Base-by-base conservation (phyloP, 2,797 vertebrate genomes). In the Forpus xanthops region DNA sequence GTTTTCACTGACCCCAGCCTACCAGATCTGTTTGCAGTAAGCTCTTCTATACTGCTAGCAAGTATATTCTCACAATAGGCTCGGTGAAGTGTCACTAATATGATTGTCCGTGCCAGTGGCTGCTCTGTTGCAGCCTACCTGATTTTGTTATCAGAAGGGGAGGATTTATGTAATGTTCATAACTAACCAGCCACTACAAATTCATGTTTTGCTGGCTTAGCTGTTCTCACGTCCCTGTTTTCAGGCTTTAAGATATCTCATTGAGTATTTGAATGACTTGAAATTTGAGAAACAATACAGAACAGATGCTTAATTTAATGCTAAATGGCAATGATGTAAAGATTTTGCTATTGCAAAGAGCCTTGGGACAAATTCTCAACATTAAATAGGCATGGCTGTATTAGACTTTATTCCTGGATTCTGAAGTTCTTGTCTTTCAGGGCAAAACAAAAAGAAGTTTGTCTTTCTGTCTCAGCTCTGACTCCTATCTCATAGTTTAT, bases 91-190 rank as follows among this genome's bases (percentile, higher is more conserved):
- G 86, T 80, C 90, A 55, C 96, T 96, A 91, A 94, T 65, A 44
- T 83, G 93, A 94, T 95, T 96, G 96, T 94, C 94, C 89, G n/a
- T 95, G 94, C 90, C 96, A 96, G 74, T 90, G 88, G 67, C 94
- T 97, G 94, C 96, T 96, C 91, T 82, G 67, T 95, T 94, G 75
- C 94, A 96, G 95, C 80, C 89, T 83, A 93, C 77, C 74, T 74
- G 77, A 74, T 92, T 93, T 83, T 68, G 45, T 90, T 93, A 94
- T 94, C 85, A 33, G 71, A 92, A 85, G 50, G 49, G 74, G 74
- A 83, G 80, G 87, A 85, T 96, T 95, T 94, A 67, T 93, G 74
- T 95, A 85, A 85, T 61, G 91, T 82, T 96, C 80, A 33, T 93
- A 87, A 94, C 89, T 90, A 91, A 85, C 67, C 77, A 93, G 49